Base-by-base conservation (phyloP, 1,140 invertebrate species). In the Dryas iulia region DNA sequence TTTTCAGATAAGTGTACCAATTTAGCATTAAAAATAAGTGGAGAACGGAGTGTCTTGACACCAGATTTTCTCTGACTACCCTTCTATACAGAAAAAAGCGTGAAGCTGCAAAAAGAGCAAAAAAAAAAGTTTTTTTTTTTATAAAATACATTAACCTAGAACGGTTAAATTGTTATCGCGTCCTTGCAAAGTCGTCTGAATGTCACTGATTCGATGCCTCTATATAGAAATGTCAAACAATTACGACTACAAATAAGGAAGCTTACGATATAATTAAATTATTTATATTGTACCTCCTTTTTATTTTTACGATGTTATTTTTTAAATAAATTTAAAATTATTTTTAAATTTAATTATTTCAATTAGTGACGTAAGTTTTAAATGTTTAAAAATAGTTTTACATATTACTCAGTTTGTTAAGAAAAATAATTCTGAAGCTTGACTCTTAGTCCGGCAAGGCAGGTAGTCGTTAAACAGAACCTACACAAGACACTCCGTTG, bases 151-250 rank as follows among this genome's bases (percentile, higher is more conserved):
- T 47, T 11, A 47, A 47, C 39, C 39, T 47, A 21, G n/a, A 47
- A 21, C 10, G 7, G 39, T 47, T 47, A 10, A 47, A 21, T 47
- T 47, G 8, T 47, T 21, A 47, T 47, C 39, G 39, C 31, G 59
- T 39, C 59, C 59, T 60, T 39, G 59, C 18, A 39, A 60, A 35
- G 23, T 39, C 21, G 28, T 30, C 24, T 60, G 21, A 60, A 60
- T 39, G 59, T 25, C 33, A 60, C 23, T 4, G 31, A 60, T 60
- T 56, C 21, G 14, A 60, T 35, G 33, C 5, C 35, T 47, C 39
- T 47, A 47, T 47, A 47, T 47, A 47, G 39, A 47, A 47, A 47
- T 47, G 39, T 21, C 39, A 47, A 47, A 11, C 18, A 47, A 47
- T 47, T 47, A 47, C 39, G 8, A 21, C 14, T 18, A 21, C 18